Evolutionary conservation across 2,113 vertebrate genomes (phyloP), one percentile per base, ranked within the genome.

Genomic region (Cynopterus brachyotis): DNA sequence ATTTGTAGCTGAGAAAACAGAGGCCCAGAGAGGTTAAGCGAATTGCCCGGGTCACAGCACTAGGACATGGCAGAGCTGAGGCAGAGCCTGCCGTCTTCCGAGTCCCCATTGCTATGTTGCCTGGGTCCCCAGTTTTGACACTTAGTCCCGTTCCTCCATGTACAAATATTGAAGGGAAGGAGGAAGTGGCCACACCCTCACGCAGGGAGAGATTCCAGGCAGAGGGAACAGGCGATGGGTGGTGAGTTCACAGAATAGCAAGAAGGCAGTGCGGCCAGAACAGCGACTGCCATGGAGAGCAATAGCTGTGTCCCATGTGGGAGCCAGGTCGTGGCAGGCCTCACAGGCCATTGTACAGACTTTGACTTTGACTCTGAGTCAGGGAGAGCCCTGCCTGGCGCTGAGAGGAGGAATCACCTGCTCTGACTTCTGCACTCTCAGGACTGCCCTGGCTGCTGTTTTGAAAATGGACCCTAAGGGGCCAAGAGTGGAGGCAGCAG

Each of bases 1-100:
- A 4, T 37, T 80, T 67, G 59, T 47, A 60, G 82, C 40, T 70
- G 47, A 93, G 78, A 91, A 90, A 90, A 95, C 37, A 28, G 40
- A 64, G 60, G 53, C 53, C 81, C 67, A 60, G 67, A 60, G 70
- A 94, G 55, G 22, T 19, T 24, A 24, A 95, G 24, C 13, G 73
- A 79, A 8, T 4, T 15, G 5, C 4, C 30, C 9, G 57, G 64
- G 9, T 84, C 42, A 17, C 1, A 16, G 17, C 19, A 4, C 6
- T 37, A 70, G 50, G 32, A n/a, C 2, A 4, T 8, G 26, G 28
- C 10, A 2, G 53, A 60, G 30, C 50, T 28, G 13, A 37, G 20
- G 60, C 35, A 47, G 50, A 22, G 2, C 10, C 53, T 16, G 5
- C 3, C 0, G 4, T 66, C 79, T n/a, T 57, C 13, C 9, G 10